These are phyloP conservation scores for Pachycephus smyrnensis DNA, from an alignment of 2,888 invertebrate species.

Conservation along the genomic window DNA sequence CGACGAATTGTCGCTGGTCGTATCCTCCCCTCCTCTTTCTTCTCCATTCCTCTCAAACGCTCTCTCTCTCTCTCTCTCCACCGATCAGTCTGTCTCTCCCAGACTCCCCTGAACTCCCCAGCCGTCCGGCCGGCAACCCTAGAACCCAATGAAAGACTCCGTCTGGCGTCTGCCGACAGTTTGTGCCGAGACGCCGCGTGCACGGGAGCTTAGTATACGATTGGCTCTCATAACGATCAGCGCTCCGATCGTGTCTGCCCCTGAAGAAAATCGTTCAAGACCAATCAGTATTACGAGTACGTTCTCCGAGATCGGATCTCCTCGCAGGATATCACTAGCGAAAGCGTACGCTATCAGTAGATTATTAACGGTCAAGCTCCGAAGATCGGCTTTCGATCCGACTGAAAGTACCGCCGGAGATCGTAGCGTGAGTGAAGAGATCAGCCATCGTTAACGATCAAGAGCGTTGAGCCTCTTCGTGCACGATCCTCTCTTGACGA, in stretches of 20 bases:
- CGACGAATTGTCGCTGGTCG: background rate
- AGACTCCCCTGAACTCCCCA: conserved; percentile 28
- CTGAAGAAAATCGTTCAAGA: background rate
- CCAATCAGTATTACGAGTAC: background rate
- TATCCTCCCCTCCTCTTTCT: background rate
- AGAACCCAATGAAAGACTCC: conserved; percentile 33
- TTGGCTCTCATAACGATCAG: background rate
- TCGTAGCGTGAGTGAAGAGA: background rate
- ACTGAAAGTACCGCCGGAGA: background rate
- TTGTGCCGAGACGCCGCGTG: conserved; percentile 40
- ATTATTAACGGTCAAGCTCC: background rate
- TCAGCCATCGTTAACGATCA: background rate
- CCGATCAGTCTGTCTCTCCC: conserved; percentile 19
- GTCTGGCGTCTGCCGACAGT: conserved; percentile 44
- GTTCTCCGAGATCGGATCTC: background rate
- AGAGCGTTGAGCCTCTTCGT: background rate
- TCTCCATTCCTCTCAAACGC: background rate
- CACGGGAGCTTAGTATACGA: background rate
- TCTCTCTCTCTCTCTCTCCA: background rate
- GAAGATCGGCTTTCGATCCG: background rate
- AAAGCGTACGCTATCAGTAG: background rate
- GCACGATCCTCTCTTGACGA: background rate
- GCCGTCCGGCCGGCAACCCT: conserved; percentile 25
- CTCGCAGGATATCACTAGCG: background rate
- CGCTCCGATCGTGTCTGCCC: background rate